Evolutionary conservation across 2,888 invertebrate species (phyloP).

Genomic region (Tiliacea aurago): DNA sequence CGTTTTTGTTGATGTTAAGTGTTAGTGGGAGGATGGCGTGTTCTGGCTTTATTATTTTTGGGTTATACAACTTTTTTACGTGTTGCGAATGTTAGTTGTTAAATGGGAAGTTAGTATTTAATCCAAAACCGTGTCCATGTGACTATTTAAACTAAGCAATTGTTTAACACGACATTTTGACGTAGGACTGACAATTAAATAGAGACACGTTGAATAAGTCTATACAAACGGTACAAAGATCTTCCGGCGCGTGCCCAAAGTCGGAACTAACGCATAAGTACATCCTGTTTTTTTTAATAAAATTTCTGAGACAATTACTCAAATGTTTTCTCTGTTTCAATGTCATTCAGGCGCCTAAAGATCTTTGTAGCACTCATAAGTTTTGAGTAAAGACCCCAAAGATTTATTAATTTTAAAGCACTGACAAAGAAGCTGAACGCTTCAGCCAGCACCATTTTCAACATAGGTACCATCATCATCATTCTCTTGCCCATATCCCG

Average conservation of each 20-base stretch:
- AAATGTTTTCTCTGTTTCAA: neutral
- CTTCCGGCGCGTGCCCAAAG: neutral
- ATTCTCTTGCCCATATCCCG: too few species aligned
- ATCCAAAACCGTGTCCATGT: neutral
- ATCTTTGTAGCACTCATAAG: neutral
- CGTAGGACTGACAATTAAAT: too few species aligned
- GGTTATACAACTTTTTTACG: neutral
- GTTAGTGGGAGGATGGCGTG: slow-evolving; percentile 19
- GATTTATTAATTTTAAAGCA: neutral
- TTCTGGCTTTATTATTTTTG: slow-evolving; percentile 15
- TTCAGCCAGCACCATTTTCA: neutral
- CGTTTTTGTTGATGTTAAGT: slow-evolving; percentile 47
- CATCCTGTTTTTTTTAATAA: neutral
- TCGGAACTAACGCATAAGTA: neutral
- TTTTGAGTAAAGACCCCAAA: neutral
- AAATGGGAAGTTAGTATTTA: neutral
- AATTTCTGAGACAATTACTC: neutral
- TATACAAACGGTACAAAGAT: neutral
- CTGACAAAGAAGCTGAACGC: too few species aligned
- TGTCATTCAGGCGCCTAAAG: neutral
- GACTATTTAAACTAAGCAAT: neutral
- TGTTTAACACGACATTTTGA: neutral
- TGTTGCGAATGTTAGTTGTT: neutral
- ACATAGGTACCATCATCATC: too few species aligned
- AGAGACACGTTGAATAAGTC: neutral